These are phyloP conservation scores for Acleris emargana DNA, from an alignment of 2,888 invertebrate species.

Conservation along the genomic window DNA sequence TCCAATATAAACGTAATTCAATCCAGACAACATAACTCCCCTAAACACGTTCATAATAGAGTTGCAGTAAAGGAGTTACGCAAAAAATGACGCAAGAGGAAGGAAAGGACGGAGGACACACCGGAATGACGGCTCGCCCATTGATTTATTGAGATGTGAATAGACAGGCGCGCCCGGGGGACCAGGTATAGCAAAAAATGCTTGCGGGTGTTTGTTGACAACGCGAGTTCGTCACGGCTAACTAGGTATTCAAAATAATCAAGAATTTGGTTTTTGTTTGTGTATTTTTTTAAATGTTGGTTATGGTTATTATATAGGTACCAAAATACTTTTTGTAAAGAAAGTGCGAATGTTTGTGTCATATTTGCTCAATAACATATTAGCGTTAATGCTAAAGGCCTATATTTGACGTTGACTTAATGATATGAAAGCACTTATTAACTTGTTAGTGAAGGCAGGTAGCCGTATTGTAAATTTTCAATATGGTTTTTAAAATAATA, in stretches of 20 bases:
- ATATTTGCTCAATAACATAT: no score
- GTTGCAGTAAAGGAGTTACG: slow-evolving; percentile 44
- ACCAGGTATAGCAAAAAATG: slow-evolving; percentile 64
- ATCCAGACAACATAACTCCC: slow-evolving; percentile 37
- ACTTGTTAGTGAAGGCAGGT: no score
- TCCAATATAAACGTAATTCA: slow-evolving; percentile 34
- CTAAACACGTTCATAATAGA: slow-evolving; percentile 41
- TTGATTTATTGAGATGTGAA: slow-evolving; percentile 73
- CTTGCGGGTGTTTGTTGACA: slow-evolving; percentile 78
- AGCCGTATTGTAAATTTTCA: no score
- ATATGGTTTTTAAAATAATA: no score
- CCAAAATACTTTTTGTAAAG: no score
- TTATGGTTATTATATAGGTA: no score
- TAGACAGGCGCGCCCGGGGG: slow-evolving; percentile 59
- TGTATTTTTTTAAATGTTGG: no score
- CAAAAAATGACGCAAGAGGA: slow-evolving; percentile 51
- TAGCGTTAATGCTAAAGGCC: no score
- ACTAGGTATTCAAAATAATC: slow-evolving; percentile 11
- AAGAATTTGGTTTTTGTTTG: no score
- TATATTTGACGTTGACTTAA: no score
- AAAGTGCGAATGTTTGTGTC: no score
- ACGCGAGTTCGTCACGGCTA: slow-evolving; percentile 61
- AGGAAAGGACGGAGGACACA: slow-evolving; percentile 47
- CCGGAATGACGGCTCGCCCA: slow-evolving; percentile 58
- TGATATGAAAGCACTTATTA: no score